phyloP scores from a whole-genome alignment of 2,797 vertebrate genomes.

The Capromys pilorides region DNA sequence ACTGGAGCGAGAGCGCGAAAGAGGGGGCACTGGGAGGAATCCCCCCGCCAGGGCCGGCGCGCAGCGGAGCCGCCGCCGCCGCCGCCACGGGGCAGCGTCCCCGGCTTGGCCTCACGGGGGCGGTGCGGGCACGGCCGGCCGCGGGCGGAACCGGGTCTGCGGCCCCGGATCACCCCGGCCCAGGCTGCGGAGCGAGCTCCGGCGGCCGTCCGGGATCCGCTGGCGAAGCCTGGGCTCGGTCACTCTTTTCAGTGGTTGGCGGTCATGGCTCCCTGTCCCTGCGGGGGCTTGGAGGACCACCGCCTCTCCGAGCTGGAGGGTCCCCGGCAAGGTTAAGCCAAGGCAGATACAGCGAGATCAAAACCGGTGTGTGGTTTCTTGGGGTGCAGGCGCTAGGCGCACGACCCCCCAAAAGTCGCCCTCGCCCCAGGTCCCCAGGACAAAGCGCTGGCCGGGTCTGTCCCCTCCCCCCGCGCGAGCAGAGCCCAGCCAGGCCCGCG shows the following conservation, averaged over 20 bases:
- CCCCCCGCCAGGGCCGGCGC: slow-evolving; percentile 78
- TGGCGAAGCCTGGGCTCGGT: not conserved
- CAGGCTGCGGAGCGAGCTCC: not conserved
- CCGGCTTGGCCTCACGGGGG: slow-evolving; percentile 79
- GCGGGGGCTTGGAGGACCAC: not conserved
- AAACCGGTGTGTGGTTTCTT: not conserved
- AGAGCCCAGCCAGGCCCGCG: not conserved
- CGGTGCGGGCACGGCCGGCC: slow-evolving; percentile 67
- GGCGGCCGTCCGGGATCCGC: not conserved
- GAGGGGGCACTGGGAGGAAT: slow-evolving; percentile 63
- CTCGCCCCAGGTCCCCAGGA: not conserved
- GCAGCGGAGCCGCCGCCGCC: slow-evolving; percentile 76
- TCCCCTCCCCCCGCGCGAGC: slow-evolving; percentile 52
- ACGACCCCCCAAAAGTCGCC: not conserved
- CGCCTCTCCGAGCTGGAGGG: not conserved
- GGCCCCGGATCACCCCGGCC: not conserved
- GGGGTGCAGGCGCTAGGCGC: not conserved
- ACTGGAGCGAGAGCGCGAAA: slow-evolving; percentile 70
- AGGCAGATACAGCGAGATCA: not conserved
- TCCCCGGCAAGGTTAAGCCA: not conserved
- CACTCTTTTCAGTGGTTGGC: not conserved
- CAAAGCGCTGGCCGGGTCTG: slow-evolving; percentile 56
- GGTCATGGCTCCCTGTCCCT: not conserved
- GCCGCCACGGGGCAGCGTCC: slow-evolving; percentile 83
- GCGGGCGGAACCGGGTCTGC: not conserved